Percentiles rank a stretch among this genome's conserved stretches.
These are phyloP conservation scores for Leucopternis melanops DNA, from an alignment of 2,113 vertebrate species.

Conservation along the genomic window DNA sequence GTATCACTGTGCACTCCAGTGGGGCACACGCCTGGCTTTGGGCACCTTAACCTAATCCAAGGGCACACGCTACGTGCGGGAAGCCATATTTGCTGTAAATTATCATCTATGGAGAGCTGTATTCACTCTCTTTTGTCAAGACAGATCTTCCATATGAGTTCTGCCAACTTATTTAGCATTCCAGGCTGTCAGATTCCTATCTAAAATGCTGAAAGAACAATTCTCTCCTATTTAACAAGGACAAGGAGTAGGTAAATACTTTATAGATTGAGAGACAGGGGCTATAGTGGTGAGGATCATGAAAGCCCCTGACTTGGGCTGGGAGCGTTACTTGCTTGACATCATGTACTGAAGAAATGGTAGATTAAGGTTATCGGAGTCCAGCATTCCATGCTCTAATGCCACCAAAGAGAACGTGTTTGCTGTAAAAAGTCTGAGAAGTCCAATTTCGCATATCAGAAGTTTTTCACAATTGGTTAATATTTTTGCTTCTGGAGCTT, in stretches of 20 bases:
- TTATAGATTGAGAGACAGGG: neutral
- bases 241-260: neutral
- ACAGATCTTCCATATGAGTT: neutral
- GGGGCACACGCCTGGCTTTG: neutral
- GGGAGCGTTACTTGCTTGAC: neutral
- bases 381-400: neutral
- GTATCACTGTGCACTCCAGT: neutral
- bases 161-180: neutral
- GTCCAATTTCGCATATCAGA: neutral
- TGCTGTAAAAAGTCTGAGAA: neutral
- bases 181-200: neutral
- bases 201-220: neutral
- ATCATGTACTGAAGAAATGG: neutral
- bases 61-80: fast-evolving
- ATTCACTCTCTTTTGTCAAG: neutral
- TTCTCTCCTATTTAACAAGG: neutral
- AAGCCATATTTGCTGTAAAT: neutral
- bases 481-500: neutral
- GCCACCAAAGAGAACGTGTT: neutral
- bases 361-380: neutral
- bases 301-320: neutral
- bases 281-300: neutral
- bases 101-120: neutral
- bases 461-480: neutral
- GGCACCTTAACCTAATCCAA: neutral